These are phyloP conservation scores for Arizona elegans DNA, from an alignment of 2,113 vertebrate species.

Conservation along the genomic window DNA sequence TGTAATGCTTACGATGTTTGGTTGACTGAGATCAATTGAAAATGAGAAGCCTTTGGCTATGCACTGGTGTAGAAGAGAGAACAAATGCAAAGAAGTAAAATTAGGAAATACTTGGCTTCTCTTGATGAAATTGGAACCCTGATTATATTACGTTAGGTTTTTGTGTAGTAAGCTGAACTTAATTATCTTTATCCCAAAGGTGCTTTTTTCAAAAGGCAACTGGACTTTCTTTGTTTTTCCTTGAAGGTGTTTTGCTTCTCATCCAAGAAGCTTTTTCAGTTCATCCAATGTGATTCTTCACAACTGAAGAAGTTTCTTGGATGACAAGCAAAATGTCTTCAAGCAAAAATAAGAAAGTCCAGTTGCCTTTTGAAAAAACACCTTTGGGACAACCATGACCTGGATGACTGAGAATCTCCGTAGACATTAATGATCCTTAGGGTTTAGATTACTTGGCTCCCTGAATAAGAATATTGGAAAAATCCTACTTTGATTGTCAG, in stretches of 20 bases:
- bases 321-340: not conserved
- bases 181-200: not conserved
- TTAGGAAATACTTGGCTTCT: not conserved
- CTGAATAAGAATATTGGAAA: not conserved
- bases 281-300: too few species aligned
- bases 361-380: not conserved
- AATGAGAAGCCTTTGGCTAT: not conserved
- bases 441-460: not conserved
- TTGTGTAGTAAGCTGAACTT: not conserved
- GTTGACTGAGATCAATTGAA: not conserved
- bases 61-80: not conserved
- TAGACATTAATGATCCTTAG: not conserved
- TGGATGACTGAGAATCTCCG: not conserved
- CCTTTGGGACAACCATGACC: not conserved
- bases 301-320: not conserved
- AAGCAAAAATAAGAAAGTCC: not conserved
- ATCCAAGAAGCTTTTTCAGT: not conserved
- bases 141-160: not conserved
- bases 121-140: not conserved
- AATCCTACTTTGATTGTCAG: not conserved
- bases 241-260: not conserved
- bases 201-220: not conserved
- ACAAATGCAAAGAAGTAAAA: not conserved
- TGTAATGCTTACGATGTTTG: not conserved
- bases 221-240: not conserved